Base-by-base conservation (phyloP, 2,797 vertebrate species). In the Distichodus sexfasciatus region DNA sequence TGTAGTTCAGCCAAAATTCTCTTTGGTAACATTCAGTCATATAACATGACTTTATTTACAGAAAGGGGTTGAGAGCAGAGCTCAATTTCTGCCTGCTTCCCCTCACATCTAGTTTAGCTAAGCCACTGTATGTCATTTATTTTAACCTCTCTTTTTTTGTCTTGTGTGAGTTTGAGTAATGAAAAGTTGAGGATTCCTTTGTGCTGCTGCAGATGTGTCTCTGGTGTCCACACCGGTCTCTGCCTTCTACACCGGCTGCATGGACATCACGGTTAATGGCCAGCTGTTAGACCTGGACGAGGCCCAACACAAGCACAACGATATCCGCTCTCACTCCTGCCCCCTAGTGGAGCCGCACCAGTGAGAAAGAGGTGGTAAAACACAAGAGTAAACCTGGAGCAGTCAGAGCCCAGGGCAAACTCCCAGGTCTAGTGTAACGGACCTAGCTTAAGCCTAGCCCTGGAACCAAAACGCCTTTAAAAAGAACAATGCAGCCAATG, bases 241-340 rank as follows among this genome's bases (percentile, higher is more conserved):
- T 0, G 95, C 95, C 0, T 92, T 91, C 88, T 99, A 93, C 88
- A 93, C 88, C 0, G 97, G 97, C 81, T 99, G 97, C 76, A 94
- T 99, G 96, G 94, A 94, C 0, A 76, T 96, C 74, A 87, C 77
- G 53, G 83, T 98, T 50, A 93, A 91, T 23, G 81, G 82, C 64
- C 84, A 73, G 19, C 4, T 68, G 2, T 77, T 98, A 86, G 96
- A 99, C 81, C 86, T 98, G 79, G 97, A 99, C 1, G 89, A 92
- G 46, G 96, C 96, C 59, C 65, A 90, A 55, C 89, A 95, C 83
- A 99, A 98, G 80, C 92, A 97, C 90, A 93, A 87, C 3, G 94
- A 97, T 82, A 96, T 98, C 85, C 94, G 91, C 71, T 95, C 97
- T 12, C 96, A 99, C 82, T 96, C 97, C 84, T 99, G 97, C 81